These are phyloP conservation scores for Trachymyrmex septentrionalis DNA, from an alignment of 1,140 invertebrate species.

Conservation along the genomic window DNA sequence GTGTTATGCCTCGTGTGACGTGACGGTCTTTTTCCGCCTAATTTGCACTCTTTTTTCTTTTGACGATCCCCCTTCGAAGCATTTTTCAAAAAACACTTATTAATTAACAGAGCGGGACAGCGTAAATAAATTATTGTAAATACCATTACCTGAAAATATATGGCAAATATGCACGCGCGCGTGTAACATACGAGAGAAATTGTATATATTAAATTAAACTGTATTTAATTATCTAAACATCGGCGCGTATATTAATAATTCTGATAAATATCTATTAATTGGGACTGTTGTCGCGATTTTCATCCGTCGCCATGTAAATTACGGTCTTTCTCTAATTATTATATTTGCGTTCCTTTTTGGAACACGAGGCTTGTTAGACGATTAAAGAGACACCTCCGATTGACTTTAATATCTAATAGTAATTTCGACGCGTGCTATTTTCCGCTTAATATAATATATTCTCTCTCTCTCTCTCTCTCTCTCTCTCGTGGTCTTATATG, in stretches of 20 bases:
- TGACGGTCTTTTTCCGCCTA: not conserved
- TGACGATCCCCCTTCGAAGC: not conserved
- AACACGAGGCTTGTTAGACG: constrained; percentile 17
- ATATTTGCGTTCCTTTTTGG: not conserved
- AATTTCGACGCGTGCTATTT: constrained; percentile 23
- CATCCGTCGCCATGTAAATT: constrained; percentile 19
- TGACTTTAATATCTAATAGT: not conserved
- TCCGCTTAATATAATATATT: not conserved
- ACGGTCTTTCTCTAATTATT: not conserved
- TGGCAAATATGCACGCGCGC: not conserved
- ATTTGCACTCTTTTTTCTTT: constrained; percentile 2
- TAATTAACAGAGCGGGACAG: not conserved
- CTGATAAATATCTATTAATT: not conserved
- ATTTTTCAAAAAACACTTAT: not conserved
- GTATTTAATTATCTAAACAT: constrained; percentile 45
- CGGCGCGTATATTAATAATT: constrained; percentile 14
- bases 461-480: not conserved
- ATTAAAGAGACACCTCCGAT: constrained; percentile 11
- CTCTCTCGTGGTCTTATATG: not conserved
- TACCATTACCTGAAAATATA: not conserved
- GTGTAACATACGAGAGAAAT: too few relatives aligned
- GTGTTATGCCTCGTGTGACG: not conserved
- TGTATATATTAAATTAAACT: not conserved
- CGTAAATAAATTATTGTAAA: not conserved
- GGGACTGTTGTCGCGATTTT: constrained; percentile 23